A percentile compares a stretch with the other conserved stretches of the same genome.
These are phyloP conservation scores for Philonicus albiceps DNA, from an alignment of 2,888 invertebrate species.

Conservation along the genomic window DNA sequence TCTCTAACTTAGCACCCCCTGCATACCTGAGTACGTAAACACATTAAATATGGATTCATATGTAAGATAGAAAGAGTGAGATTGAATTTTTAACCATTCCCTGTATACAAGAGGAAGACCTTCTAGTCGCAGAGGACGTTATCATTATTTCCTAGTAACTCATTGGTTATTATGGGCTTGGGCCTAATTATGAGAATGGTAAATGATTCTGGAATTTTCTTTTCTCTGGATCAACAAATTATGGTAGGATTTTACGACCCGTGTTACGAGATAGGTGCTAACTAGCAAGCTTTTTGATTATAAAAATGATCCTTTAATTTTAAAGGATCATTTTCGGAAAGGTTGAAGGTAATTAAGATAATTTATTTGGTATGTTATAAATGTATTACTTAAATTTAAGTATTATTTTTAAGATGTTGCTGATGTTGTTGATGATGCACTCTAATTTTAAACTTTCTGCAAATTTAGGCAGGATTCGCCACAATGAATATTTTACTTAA, in stretches of 20 bases:
- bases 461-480: too few relatives aligned
- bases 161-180: background rate
- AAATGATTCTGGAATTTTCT: background rate
- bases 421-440: too few relatives aligned
- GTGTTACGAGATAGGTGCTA: background rate
- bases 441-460: too few relatives aligned
- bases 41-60: slow-evolving; percentile 29
- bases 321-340: too few relatives aligned
- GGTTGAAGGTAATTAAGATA: background rate
- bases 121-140: background rate
- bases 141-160: background rate
- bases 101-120: background rate
- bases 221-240: background rate
- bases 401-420: too few relatives aligned
- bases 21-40: slow-evolving; percentile 7
- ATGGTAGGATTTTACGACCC: background rate
- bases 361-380: background rate
- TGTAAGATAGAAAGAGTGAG: slow-evolving; percentile 3
- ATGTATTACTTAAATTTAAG: too few relatives aligned
- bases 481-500: too few relatives aligned
- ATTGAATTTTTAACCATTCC: background rate
- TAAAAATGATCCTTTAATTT: too few relatives aligned
- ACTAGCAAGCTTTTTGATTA: background rate
- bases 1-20: background rate
- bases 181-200: background rate